Base-by-base conservation (phyloP, 2,797 vertebrate species). In the Lagocephalus sceleratus region DNA sequence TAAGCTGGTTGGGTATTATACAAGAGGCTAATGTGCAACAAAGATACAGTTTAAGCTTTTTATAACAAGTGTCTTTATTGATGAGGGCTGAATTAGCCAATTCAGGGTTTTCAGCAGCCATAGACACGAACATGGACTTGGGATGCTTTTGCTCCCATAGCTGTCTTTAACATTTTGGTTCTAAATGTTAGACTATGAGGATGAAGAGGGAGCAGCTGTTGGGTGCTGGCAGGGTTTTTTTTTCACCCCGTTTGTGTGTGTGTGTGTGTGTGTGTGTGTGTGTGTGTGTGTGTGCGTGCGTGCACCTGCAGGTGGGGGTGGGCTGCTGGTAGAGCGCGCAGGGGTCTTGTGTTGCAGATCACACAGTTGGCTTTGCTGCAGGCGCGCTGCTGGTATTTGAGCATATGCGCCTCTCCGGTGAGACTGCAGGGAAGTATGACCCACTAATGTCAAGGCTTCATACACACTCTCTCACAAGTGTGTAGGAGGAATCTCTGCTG, bases 261-360 rank as follows among this genome's bases (percentile, higher is more conserved):
- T 19, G 2, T 48, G 42, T 60, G 14, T 15, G 16, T 43, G 23
- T 20, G 16, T 53, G 38, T 50, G 49, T 19, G 2, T 48, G 42
- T 60, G 54, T 21, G 38, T 20, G 22, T 50, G 43, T 59, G 43
- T 16, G 20, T 47, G 22, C 17, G 25, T 39, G n/a, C 40, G 48
- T 44, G 71, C 76, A 84, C 74, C 70, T 79, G 81, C 55, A 75
- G 46, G 61, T 60, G 53, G 47, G 71, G 58, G 46, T 57, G 59
- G 63, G 61, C 56, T 56, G 54, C 40, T 43, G 41, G 40, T 43
- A 56, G 47, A 16, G 11, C 49, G 47, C 17, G 47, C 3, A 25
- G 21, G 35, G 20, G 39, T 47, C 64, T 59, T 53, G 57, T 35
- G 44, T 39, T 54, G 63, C 29, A 59, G 20, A 56, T 23, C 1